Conservation (phyloP, 2,797 vertebrate genomes). For the Poecilia velifera region DNA sequence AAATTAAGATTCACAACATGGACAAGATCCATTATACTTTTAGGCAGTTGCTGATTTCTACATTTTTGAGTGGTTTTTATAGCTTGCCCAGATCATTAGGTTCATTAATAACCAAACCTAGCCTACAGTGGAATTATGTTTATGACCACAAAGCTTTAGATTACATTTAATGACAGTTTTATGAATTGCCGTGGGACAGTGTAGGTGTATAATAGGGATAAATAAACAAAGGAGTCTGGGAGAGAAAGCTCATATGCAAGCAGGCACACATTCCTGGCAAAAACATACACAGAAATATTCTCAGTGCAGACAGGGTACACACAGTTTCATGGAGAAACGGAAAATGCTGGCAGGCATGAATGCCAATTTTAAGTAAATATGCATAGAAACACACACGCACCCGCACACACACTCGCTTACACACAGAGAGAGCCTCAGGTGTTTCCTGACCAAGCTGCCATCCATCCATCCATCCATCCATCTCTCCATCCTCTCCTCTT, state of each 20-base stretch:
- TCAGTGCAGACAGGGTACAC: conserved; percentile 41
- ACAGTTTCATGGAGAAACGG: conserved; percentile 25
- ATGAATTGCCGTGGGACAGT: background rate
- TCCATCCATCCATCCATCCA: conserved; percentile 55
- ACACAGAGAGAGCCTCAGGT: conserved; percentile 49
- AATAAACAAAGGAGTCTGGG: conserved; percentile 32
- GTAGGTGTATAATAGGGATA: background rate
- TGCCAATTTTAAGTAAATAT: conserved; percentile 66
- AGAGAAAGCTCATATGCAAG: conserved; percentile 26
- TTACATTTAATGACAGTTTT: conserved; percentile 1
- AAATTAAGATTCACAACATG: background rate
- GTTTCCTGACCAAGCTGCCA: conserved; percentile 60
- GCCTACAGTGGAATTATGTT: background rate
- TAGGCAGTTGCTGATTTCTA: background rate
- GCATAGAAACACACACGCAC: conserved; percentile 36
- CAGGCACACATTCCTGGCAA: conserved; percentile 31
- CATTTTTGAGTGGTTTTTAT: background rate
- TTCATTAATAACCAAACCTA: background rate
- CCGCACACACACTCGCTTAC: conserved; percentile 1
- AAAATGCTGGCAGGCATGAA: conserved; percentile 55
- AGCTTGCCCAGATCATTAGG: background rate
- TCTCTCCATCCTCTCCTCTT: conserved; percentile 29
- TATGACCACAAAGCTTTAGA: background rate
- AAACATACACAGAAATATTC: conserved; percentile 22
- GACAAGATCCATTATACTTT: background rate